These are phyloP conservation scores for Aix galericulata DNA, from an alignment of 2,113 vertebrate species.

Conservation along the genomic window DNA sequence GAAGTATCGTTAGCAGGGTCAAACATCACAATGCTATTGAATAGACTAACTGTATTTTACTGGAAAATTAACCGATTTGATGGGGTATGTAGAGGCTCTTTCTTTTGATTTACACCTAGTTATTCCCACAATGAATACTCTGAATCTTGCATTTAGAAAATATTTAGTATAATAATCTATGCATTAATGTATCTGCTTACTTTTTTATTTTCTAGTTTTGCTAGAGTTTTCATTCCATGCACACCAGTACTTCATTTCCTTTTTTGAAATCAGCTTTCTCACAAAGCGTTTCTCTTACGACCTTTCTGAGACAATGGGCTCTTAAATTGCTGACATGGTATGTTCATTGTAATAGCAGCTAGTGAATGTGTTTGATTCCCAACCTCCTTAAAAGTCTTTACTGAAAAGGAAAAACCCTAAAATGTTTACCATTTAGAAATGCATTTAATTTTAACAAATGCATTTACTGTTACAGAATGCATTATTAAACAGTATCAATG, in stretches of 20 bases:
- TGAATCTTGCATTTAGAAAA: constrained; percentile 32
- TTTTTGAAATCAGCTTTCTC: background rate
- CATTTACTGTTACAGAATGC: background rate
- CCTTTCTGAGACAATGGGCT: background rate
- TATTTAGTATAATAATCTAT: background rate
- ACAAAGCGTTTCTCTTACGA: background rate
- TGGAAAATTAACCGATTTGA: background rate
- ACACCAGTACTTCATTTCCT: background rate
- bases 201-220: background rate
- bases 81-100: background rate
- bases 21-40: background rate
- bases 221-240: background rate
- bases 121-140: constrained; percentile 10
- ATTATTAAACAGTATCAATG: background rate
- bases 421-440: background rate
- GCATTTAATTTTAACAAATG: background rate
- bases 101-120: constrained; percentile 19
- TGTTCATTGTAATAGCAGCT: background rate
- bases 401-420: background rate
- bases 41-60: background rate
- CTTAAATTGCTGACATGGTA: background rate
- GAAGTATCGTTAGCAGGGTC: background rate
- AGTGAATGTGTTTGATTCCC: background rate
- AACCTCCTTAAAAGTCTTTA: background rate
- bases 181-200: background rate